phyloP scores from a whole-genome alignment of 2,113 vertebrate genomes.

The Plotosus lineatus region DNA sequence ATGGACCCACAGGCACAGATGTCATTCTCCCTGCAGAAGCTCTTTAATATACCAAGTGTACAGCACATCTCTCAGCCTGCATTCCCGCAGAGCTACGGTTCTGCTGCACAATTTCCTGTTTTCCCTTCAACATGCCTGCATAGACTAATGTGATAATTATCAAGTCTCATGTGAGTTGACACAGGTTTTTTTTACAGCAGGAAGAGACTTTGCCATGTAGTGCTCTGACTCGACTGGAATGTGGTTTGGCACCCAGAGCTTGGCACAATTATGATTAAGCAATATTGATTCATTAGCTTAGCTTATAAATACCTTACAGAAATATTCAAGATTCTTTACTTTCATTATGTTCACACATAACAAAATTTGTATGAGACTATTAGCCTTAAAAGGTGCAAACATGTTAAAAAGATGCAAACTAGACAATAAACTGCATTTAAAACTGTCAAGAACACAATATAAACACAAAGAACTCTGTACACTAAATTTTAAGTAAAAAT shows the following conservation, averaged over 20 bases:
- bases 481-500: no score
- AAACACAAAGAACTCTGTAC: no score
- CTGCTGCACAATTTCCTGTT: neutral
- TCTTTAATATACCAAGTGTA: constrained; percentile 6
- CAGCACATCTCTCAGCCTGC: neutral
- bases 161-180: neutral
- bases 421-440: no score
- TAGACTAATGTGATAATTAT: neutral
- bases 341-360: no score
- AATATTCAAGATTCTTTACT: no score
- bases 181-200: constrained; percentile 7
- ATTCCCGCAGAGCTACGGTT: constrained; percentile 12
- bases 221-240: constrained; percentile 5
- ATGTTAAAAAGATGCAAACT: no score
- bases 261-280: neutral
- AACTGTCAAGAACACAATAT: no score
- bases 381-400: no score
- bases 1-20: neutral
- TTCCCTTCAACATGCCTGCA: neutral
- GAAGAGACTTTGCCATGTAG: neutral
- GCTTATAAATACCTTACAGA: neutral
- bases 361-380: no score
- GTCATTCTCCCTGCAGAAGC: neutral
- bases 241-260: neutral
- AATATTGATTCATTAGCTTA: neutral